Conservation (phyloP, 2,797 vertebrate species). For the Chrysocyon brachyurus region DNA sequence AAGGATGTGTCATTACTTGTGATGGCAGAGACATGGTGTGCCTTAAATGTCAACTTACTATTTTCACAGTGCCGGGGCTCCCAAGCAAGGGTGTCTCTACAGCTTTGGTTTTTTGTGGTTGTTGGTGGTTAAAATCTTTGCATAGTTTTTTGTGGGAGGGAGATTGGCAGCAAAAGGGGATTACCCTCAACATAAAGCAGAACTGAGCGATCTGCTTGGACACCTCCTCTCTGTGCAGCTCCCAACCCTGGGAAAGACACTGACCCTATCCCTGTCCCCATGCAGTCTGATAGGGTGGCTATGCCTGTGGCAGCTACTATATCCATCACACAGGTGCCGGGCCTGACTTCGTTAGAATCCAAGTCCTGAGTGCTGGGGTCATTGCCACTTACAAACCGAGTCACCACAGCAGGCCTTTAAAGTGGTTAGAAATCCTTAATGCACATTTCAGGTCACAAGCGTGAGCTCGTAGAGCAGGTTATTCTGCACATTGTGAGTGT, state of each 20-base stretch:
- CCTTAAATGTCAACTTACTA: not conserved
- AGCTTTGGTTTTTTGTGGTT: not conserved
- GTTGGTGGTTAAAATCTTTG: not conserved
- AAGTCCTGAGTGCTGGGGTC: not conserved
- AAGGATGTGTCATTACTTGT: not conserved
- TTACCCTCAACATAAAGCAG: not conserved
- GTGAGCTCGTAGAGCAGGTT: not conserved
- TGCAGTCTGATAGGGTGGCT: not conserved
- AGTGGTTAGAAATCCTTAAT: not conserved
- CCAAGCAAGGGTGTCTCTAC: not conserved
- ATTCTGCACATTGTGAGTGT: not conserved
- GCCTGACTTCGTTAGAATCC: not conserved
- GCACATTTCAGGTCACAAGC: not conserved
- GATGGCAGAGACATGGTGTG: not conserved
- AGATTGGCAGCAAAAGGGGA: not conserved
- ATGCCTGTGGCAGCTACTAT: not conserved
- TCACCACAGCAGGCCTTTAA: not conserved
- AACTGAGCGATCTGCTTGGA: not conserved
- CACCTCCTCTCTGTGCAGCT: not conserved
- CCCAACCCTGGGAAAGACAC: not conserved
- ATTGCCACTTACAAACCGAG: not conserved
- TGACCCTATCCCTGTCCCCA: not conserved
- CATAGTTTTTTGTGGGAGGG: not conserved
- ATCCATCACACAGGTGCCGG: not conserved
- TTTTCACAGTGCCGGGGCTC: not conserved